A percentile compares a stretch with the other conserved stretches of the same genome.
phyloP scores from a whole-genome alignment of 1,140 invertebrate genomes.

The Sinonovacula constricta region DNA sequence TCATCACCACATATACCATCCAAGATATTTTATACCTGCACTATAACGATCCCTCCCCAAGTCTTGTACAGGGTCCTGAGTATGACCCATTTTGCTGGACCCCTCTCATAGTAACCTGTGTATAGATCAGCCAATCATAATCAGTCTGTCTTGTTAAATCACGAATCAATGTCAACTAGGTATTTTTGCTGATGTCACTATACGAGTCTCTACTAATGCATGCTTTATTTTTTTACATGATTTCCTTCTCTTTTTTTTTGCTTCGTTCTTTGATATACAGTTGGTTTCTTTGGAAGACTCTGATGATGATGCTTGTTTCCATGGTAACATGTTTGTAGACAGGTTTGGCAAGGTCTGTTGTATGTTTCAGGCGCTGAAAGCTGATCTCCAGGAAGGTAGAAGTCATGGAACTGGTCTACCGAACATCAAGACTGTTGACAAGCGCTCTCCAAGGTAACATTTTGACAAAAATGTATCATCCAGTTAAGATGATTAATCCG shows the following conservation, averaged over 20 bases:
- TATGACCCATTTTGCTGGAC: neutral
- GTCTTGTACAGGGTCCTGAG: neutral
- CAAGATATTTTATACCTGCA: neutral
- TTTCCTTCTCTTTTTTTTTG: too few species aligned
- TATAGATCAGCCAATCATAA: neutral
- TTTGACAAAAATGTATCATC: too few species aligned
- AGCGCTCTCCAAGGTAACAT: neutral
- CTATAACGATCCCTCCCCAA: neutral
- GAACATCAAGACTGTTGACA: neutral
- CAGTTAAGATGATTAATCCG: too few species aligned
- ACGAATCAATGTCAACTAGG: neutral
- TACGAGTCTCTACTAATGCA: neutral
- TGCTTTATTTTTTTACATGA: neutral
- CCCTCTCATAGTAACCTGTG: neutral
- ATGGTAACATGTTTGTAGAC: too few species aligned
- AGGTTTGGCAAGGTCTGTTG: too few species aligned
- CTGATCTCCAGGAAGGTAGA: neutral
- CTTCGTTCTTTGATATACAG: too few species aligned
- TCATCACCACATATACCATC: neutral
- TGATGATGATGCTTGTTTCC: too few species aligned
- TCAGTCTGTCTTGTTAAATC: neutral
- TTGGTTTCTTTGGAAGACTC: too few species aligned
- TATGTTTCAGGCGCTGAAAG: neutral
- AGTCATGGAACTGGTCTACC: neutral
- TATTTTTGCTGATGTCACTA: neutral